These are phyloP conservation scores for Ooceraea biroi DNA, from an alignment of 1,140 invertebrate genomes.

Conservation along the genomic window DNA sequence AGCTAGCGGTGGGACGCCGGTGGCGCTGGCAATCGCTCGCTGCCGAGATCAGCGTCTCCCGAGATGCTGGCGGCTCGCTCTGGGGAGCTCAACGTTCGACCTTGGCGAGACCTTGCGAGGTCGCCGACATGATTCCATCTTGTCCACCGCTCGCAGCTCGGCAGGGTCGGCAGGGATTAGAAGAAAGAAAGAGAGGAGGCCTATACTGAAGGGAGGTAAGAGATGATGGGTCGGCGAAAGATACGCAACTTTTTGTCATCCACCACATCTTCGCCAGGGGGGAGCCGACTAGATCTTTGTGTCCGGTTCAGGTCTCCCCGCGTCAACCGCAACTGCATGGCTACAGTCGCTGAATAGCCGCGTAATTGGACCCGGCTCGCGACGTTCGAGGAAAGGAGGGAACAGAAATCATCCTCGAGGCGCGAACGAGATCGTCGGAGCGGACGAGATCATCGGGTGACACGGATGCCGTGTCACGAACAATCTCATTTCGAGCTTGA, in stretches of 20 bases:
- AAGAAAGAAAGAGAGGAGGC: conserved; percentile 29
- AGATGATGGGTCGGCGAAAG: conserved; percentile 7
- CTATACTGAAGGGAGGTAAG: neutral
- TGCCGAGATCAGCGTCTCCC: conserved; percentile 80
- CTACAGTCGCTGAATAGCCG: conserved; percentile 25
- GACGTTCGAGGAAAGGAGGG: conserved; percentile 31
- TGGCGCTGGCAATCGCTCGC: conserved; percentile 73
- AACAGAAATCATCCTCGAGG: too few relatives aligned
- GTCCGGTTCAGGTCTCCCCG: conserved; percentile 38
- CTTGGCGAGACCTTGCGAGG: conserved; percentile 85
- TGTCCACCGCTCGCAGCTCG: conserved; percentile 66
- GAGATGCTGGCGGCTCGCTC: conserved; percentile 70
- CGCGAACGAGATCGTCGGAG: too few relatives aligned
- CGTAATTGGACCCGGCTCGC: conserved; percentile 53
- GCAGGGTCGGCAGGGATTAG: conserved; percentile 71
- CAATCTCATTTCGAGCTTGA: conserved; percentile 77
- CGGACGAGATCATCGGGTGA: conserved; percentile 17
- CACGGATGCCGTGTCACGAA: conserved; percentile 68
- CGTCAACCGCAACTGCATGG: conserved; percentile 5
- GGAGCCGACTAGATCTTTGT: conserved; percentile 35
- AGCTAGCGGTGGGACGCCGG: conserved; percentile 44
- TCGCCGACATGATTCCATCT: conserved; percentile 84
- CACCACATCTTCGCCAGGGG: conserved; percentile 5
- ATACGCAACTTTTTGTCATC: conserved; percentile 64
- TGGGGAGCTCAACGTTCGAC: conserved; percentile 84